Percentiles rank a stretch among this genome's conserved stretches.
Evolutionary conservation across 2,888 invertebrate genomes (phyloP).

Genomic region (Drosophila lutescens): DNA sequence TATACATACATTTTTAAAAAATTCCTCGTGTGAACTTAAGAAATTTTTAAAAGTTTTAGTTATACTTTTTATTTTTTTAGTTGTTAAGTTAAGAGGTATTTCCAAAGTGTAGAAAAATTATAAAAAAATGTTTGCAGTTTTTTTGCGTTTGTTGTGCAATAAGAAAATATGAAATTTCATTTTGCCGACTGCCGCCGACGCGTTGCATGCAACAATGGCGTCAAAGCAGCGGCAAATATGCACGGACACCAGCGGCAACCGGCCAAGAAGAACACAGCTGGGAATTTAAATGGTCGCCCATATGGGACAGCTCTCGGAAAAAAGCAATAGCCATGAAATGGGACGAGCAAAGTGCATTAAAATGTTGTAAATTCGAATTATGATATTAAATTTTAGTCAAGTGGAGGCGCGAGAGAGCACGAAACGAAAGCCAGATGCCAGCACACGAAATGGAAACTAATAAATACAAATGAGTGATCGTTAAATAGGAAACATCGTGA

Average conservation of each 20-base stretch:
- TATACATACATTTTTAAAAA: too few relatives aligned
- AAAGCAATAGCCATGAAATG: constrained; percentile 49
- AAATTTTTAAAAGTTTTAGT: too few relatives aligned
- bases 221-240: constrained; percentile 62
- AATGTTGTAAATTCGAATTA: constrained; percentile 64
- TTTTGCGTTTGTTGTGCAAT: constrained; percentile 40
- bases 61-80: too few relatives aligned
- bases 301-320: constrained; percentile 60
- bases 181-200: constrained; percentile 49
- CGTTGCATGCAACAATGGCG: constrained; percentile 71
- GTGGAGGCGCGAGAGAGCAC: constrained; percentile 36
- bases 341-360: constrained; percentile 68
- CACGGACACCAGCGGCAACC: constrained; percentile 28
- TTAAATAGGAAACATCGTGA: constrained; percentile 24
- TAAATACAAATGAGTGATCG: constrained; percentile 24
- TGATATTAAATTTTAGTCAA: constrained; percentile 71
- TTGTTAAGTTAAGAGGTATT: too few relatives aligned
- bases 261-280: constrained; percentile 40
- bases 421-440: constrained; percentile 54
- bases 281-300: constrained; percentile 51
- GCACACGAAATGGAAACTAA: constrained; percentile 50
- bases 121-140: constrained; percentile 9
- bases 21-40: too few relatives aligned
- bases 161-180: constrained; percentile 79
- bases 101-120: constrained; percentile 20